Base-by-base conservation (phyloP, 2,113 vertebrate genomes). In the Nothobranchius kuhntae region DNA sequence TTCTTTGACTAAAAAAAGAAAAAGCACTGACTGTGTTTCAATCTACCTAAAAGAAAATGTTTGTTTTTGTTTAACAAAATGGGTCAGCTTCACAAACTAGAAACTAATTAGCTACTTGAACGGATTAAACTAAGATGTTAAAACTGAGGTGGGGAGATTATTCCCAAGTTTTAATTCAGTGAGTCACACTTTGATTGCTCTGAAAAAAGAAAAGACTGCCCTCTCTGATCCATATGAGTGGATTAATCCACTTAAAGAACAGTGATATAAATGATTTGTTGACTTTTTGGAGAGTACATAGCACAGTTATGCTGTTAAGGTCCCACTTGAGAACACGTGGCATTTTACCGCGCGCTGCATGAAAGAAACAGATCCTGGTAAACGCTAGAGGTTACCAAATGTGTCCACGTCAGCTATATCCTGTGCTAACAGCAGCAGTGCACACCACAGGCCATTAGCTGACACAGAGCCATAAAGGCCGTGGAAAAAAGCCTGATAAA, bases 401-500 rank as follows among this genome's bases (percentile, higher is more conserved):
- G 80, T 86, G 86, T 78, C 80, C 64, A 48, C 52, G 50, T 77
- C 84, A 80, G 82, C 81, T 72, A 76, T 78, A 89, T 87, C 87
- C 88, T 88, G 88, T 82, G 63, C 81, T 86, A 84, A 89, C 77
- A 86, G 87, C 78, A 71, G 73, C 60, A 71, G 74, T 73, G 78
- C 64, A 79, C 78, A 81, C 67, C 61, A 13, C 64, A 63, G 68
- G 70, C 86, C 84, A 88, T 90, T 89, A 90, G 71, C 71, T 60
- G 80, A 86, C 85, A 83, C 51, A 42, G 53, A 75, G 82, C 83
- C 88, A 85, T 90, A 92, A 91, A 92, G n/a, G 73, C 72, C 63
- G 80, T 71, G 77, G 80, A 84, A 51, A 51, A 51, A 87, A 73
- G 84, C 80, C 82, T 75, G 85, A 90, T 92, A 90, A 91, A 89